phyloP scores from a whole-genome alignment of 2,888 invertebrate genomes.

The Dicycla oo region DNA sequence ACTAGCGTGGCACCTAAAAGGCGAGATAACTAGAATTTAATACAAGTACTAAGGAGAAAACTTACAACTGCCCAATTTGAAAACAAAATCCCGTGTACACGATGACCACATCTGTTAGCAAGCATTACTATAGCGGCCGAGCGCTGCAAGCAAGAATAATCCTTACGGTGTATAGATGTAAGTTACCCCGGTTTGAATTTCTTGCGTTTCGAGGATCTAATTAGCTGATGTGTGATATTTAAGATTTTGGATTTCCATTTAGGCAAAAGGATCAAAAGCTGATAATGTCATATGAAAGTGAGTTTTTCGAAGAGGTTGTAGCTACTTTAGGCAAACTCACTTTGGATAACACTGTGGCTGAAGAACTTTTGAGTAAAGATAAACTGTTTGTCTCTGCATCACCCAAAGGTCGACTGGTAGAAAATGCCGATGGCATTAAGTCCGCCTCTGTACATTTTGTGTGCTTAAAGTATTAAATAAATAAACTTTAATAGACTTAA shows the following conservation, averaged over 20 bases:
- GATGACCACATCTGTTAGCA: too few species aligned
- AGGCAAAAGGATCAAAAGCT: background rate
- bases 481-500: conserved; percentile 19
- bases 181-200: conserved; percentile 45
- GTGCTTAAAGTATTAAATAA: too few species aligned
- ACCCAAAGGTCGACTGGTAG: too few species aligned
- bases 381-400: too few species aligned
- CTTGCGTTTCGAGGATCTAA: conserved; percentile 38
- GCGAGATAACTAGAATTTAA: conserved; percentile 56
- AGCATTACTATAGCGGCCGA: too few species aligned
- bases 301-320: conserved; percentile 1
- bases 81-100: too few species aligned
- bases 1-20: conserved; percentile 37
- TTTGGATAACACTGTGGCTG: conserved; percentile 19
- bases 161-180: too few species aligned
- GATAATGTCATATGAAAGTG: conserved; percentile 19
- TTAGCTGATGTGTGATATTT: conserved; percentile 40
- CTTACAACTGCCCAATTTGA: too few species aligned
- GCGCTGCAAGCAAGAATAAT: too few species aligned
- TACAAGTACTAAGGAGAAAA: too few species aligned
- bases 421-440: too few species aligned
- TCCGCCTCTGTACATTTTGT: too few species aligned
- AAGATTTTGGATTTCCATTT: conserved; percentile 21
- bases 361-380: conserved; percentile 23
- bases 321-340: background rate